These are phyloP conservation scores for Rhabdomys pumilio DNA, from an alignment of 2,797 vertebrate species.

Conservation along the genomic window DNA sequence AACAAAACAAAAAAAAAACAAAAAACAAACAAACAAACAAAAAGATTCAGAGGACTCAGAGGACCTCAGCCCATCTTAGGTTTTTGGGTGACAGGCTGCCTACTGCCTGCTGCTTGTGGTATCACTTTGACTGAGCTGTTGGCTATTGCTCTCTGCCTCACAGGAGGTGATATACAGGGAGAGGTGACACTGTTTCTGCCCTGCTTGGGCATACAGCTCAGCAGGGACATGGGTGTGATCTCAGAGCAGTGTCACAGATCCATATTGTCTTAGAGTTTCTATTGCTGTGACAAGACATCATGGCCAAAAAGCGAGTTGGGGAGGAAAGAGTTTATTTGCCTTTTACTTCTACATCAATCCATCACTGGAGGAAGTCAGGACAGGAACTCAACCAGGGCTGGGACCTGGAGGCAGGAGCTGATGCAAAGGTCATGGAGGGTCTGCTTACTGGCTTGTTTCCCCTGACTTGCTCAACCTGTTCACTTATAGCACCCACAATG, in stretches of 20 bases:
- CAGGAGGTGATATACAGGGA: conserved; percentile 83
- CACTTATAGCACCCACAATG: background rate
- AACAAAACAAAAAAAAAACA: no score
- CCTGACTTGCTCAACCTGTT: background rate
- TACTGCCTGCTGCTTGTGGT: conserved; percentile 60
- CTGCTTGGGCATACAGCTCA: background rate
- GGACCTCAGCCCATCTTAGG: background rate
- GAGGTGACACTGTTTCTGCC: background rate
- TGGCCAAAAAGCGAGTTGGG: background rate
- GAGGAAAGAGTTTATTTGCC: background rate
- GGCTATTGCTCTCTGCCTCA: conserved; percentile 85
- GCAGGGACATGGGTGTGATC: background rate
- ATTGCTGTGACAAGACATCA: background rate
- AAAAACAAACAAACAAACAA: no score
- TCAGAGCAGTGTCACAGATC: background rate
- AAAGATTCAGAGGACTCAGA: background rate
- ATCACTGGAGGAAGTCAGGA: background rate
- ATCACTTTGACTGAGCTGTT: conserved; percentile 40
- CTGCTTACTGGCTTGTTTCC: background rate
- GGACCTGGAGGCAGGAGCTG: background rate
- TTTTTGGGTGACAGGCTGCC: background rate
- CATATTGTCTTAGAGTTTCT: background rate
- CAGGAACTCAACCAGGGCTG: background rate
- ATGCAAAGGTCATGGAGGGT: background rate
- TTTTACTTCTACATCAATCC: background rate